Base-by-base conservation (phyloP, 2,113 vertebrate species). In the Microtus pennsylvanicus region DNA sequence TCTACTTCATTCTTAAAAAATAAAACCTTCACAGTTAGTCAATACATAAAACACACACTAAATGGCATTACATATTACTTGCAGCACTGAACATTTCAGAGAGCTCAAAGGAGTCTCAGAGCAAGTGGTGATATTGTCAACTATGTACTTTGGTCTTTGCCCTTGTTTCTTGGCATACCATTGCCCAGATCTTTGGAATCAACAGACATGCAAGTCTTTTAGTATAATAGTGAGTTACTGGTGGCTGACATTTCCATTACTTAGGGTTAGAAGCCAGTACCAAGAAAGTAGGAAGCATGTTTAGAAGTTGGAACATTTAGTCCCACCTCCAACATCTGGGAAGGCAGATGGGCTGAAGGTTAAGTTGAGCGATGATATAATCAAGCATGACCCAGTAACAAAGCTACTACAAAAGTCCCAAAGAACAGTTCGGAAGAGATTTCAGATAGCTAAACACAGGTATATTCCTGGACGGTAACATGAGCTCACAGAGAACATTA, bases 21-120 rank as follows among this genome's bases (percentile, higher is more conserved):
- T 76, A 26, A 89, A 96, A 76, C 19, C 80, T 96, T 91, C 50
- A 96, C 19, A 87, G 24, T 97, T 91, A 95, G 76, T 24, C 91
- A 92, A 96, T 87, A 92, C 87, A 80, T 97, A 96, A 91, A 69
- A 22, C 5, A 74, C 21, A 74, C 28, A 91, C 50, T 90, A 93
- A 94, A 95, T 85, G 19, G 3, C 38, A 85, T 95, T 95, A 83
- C 95, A 89, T 89, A 63, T 16, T 92, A 63, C 52, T 91, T 87
- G 69, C 58, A 94, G 87, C 91, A 58, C 76, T 96, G 28, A 5
- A 63, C 95, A 87, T 93, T 95, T 96, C 47, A 91, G 8, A 94
- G 52, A 50, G 9, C 94, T 2, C 96, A 87, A 75, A 82, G 30
- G 35, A 75, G 70, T 90, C 94, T 94, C 86, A 95, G 52, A 94